A percentile compares a stretch with the other conserved stretches of the same genome.
Evolutionary conservation across 1,140 invertebrate genomes (phyloP).

Genomic region (Coptotermes formosanus): DNA sequence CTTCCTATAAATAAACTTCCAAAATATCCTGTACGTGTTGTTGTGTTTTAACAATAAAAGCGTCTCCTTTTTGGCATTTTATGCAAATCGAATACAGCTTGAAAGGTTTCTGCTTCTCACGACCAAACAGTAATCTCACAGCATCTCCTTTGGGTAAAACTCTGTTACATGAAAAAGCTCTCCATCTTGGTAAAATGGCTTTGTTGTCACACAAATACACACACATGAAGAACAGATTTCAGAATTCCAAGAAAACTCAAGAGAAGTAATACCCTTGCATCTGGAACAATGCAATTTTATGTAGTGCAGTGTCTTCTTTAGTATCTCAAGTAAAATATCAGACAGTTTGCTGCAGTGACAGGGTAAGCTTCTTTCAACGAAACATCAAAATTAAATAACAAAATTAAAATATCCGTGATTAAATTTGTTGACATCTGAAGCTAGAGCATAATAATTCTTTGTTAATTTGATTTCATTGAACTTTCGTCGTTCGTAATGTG

Average conservation of each 20-base stretch:
- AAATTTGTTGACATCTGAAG: too few species aligned
- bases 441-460: too few species aligned
- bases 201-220: background rate
- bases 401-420: too few species aligned
- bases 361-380: too few species aligned
- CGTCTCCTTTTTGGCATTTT: background rate
- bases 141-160: constrained; percentile 4
- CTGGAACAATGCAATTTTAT: background rate
- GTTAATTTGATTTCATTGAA: too few species aligned
- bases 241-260: background rate
- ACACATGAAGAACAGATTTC: background rate
- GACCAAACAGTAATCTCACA: background rate
- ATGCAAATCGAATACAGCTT: constrained; percentile 9
- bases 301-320: too few species aligned
- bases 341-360: too few species aligned
- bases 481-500: too few species aligned
- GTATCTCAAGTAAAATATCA: too few species aligned
- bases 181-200: background rate
- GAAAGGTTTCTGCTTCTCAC: background rate
- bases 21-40: background rate
- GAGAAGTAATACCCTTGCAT: background rate
- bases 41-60: background rate
- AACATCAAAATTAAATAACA: too few species aligned
- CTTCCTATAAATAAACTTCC: background rate
- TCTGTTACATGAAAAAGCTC: constrained; percentile 11